Evolutionary conservation across 2,888 invertebrate species (phyloP).

Genomic region (Hofmannophila pseudospretella): DNA sequence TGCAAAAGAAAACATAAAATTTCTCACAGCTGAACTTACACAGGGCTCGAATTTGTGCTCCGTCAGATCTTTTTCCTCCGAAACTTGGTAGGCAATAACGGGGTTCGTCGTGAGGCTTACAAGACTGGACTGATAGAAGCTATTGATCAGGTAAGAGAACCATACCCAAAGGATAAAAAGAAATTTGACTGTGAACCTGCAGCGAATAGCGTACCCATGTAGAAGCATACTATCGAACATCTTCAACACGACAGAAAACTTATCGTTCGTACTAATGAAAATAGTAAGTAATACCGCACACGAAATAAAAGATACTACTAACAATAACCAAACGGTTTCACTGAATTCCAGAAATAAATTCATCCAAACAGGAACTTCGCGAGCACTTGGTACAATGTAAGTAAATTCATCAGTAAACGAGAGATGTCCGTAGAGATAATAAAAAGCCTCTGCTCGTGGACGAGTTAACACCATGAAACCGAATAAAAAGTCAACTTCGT

Average conservation of each 20-base stretch:
- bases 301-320: constrained; percentile 18
- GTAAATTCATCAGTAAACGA: constrained; percentile 24
- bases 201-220: constrained; percentile 19
- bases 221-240: constrained; percentile 28
- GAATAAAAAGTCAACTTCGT: constrained; percentile 22
- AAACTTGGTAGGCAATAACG: constrained; percentile 33
- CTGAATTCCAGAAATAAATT: constrained; percentile 27
- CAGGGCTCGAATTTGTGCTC: constrained; percentile 36
- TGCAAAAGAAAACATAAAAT: constrained; percentile 13
- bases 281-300: constrained; percentile 25
- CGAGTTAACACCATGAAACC: constrained; percentile 26
- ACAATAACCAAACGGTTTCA: constrained; percentile 25
- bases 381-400: constrained; percentile 25
- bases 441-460: constrained; percentile 25
- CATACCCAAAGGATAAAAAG: constrained; percentile 38
- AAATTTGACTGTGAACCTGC: constrained; percentile 14
- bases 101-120: constrained; percentile 32
- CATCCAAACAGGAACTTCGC: constrained; percentile 19
- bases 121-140: constrained; percentile 26
- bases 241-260: constrained; percentile 18
- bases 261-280: constrained; percentile 19
- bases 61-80: constrained; percentile 23
- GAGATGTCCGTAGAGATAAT: constrained; percentile 22
- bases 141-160: constrained; percentile 32
- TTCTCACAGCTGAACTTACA: constrained; percentile 28